Base-by-base conservation (phyloP, 2,797 vertebrate species). In the Hozukius guyotensis region DNA sequence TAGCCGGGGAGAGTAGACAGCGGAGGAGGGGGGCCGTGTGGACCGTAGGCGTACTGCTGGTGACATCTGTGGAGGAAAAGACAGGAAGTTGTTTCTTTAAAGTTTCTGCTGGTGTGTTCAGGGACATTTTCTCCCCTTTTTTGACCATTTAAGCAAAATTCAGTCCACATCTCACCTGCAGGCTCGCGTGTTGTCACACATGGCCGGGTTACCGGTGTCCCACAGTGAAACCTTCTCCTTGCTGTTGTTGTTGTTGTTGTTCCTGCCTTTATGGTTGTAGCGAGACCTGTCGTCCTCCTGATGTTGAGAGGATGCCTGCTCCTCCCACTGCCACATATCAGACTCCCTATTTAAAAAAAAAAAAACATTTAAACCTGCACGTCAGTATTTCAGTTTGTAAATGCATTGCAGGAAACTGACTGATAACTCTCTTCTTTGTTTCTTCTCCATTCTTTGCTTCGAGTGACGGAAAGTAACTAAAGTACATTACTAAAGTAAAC, bases 221-320 rank as follows among this genome's bases (percentile, higher is more conserved):
- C 89, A 86, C 64, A 61, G 64, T 22, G 83, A 79, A 61, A 83
- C 2, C 6, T 83, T 77, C 66, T 87, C 87, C 69, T 89, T 92
- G 72, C 90, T 88, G 79, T 96, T 96, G 32, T 96, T 96, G 52
- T 95, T 96, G 86, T 96, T 97, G 81, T 94, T 96, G 91, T 96
- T 97, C 80, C 96, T 91, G 77, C 94, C 94, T 88, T 96, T 97
- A 77, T 96, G 91, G 65, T 86, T 90, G 18, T 96, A 93, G 60
- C 89, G 95, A 11, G 93, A 78, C 22, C 94, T 87, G 87, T 91
- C 93, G 82, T 96, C 87, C 2, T 93, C 95, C 79, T 95, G 96
- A 27, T 93, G 74, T 22, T 96, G 96, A 69, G n/a, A n/a, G n/a
- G n/a, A n/a, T n/a, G 93, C 90, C 1, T 86, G 92, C 63, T 96